A percentile compares a stretch with the other conserved stretches of the same genome.
These are phyloP conservation scores for Pristionchus exspectatus DNA, from an alignment of 2,888 invertebrate species.

Conservation along the genomic window DNA sequence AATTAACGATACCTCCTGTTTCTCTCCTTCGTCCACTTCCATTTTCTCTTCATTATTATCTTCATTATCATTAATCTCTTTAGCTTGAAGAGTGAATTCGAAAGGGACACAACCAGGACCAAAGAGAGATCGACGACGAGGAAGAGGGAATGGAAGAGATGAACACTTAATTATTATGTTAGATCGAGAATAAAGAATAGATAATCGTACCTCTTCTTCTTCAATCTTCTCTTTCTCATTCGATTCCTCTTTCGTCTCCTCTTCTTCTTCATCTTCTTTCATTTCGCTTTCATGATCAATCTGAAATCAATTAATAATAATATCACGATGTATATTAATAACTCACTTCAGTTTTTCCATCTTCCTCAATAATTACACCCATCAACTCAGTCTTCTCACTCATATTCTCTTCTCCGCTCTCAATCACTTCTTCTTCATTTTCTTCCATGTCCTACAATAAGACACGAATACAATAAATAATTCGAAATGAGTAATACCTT, in stretches of 20 bases:
- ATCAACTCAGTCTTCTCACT: background rate
- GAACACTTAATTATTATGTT: background rate
- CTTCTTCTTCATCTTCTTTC: background rate
- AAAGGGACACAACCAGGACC: background rate
- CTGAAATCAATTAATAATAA: background rate
- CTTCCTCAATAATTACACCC: background rate
- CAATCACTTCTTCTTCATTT: background rate
- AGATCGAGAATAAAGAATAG: background rate
- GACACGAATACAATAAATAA: background rate
- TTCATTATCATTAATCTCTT: background rate
- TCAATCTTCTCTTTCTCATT: background rate
- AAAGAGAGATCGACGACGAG: background rate
- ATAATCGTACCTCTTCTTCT: background rate
- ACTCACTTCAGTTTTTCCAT: background rate
- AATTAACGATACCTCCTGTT: background rate
- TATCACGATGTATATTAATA: background rate
- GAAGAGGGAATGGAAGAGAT: background rate
- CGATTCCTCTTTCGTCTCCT: background rate
- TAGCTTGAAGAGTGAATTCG: background rate
- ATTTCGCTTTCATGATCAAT: background rate
- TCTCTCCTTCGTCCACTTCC: background rate
- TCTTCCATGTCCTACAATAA: background rate
- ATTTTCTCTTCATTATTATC: background rate
- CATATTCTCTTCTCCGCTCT: background rate
- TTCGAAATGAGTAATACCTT: background rate